Conservation (phyloP, 2,113 vertebrate genomes). For the Proteles cristata region DNA sequence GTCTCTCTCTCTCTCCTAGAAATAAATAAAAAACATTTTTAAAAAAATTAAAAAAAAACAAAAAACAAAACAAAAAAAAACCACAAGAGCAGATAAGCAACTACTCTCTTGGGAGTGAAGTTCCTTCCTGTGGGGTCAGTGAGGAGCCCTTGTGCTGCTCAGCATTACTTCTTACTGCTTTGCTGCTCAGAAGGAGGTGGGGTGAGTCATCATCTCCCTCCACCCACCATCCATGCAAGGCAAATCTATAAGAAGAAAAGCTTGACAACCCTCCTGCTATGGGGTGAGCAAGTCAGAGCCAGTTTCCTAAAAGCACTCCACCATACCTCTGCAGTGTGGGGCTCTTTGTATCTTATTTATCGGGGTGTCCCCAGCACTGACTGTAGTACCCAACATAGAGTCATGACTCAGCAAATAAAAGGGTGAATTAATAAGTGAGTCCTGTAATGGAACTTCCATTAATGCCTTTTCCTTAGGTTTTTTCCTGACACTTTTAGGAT, state of each 20-base stretch:
- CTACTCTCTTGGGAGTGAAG: not conserved
- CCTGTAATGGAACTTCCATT: not conserved
- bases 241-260: not conserved
- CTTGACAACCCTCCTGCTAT: not conserved
- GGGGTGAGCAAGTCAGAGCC: not conserved
- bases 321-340: not conserved
- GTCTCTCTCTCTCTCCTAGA: no score
- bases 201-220: not conserved
- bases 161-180: not conserved
- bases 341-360: not conserved
- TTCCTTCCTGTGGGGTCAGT: not conserved
- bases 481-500: not conserved
- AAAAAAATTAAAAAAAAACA: no score
- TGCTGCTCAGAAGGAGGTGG: not conserved
- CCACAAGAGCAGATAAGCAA: not conserved
- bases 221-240: not conserved
- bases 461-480: not conserved
- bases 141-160: not conserved
- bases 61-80: not conserved
- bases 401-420: not conserved
- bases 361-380: not conserved
- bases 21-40: no score
- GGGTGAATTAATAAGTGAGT: not conserved
- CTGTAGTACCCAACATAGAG: not conserved
- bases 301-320: not conserved